Percentiles rank a stretch among this genome's conserved stretches.
Evolutionary conservation across 2,113 vertebrate genomes (phyloP).

Genomic region (Ranitomeya imitator): DNA sequence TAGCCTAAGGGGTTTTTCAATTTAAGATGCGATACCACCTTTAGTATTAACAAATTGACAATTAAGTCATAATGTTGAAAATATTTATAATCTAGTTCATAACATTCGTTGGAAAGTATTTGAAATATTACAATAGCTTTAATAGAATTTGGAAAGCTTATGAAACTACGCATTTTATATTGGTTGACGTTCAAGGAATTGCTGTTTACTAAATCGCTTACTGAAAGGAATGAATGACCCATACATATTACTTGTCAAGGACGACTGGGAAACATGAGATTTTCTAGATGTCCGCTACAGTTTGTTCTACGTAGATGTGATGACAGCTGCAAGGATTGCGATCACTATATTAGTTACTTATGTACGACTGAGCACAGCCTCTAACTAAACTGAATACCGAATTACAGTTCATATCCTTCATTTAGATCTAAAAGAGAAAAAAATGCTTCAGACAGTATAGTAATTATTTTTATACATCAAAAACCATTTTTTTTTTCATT

Average conservation of each 20-base stretch:
- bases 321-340: conserved; percentile 28
- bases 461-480: conserved; percentile 58
- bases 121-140: background rate
- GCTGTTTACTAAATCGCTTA: conserved; percentile 34
- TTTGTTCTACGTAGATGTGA: conserved; percentile 32
- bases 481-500: background rate
- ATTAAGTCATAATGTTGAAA: background rate
- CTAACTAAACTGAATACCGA: conserved; percentile 41
- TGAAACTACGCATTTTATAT: background rate
- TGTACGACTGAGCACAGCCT: conserved; percentile 20
- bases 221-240: conserved; percentile 32
- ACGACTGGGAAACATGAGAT: conserved; percentile 56
- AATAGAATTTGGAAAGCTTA: background rate
- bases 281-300: conserved; percentile 23
- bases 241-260: conserved; percentile 57
- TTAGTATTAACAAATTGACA: background rate
- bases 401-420: conserved; percentile 4
- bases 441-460: conserved; percentile 33
- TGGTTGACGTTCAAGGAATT: background rate
- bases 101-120: background rate
- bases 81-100: background rate
- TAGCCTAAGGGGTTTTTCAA: too few species aligned
- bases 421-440: conserved; percentile 37
- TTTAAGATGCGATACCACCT: too few species aligned
- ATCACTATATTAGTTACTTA: conserved; percentile 55